Percentiles rank a stretch among this genome's conserved stretches.
phyloP scores from a whole-genome alignment of 2,888 invertebrate species.

The Margaritifera margaritifera region DNA sequence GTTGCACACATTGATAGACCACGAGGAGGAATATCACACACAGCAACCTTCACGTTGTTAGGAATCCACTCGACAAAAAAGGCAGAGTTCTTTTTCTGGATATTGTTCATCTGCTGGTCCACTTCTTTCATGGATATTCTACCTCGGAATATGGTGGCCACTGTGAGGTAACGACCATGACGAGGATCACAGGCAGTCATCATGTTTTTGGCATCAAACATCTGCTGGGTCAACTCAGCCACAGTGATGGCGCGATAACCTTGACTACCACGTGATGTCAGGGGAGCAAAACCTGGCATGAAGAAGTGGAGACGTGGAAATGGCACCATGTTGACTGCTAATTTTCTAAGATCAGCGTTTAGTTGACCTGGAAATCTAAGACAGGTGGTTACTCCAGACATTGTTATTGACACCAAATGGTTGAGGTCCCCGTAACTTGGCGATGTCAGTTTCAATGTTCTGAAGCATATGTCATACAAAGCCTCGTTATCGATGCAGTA shows the following conservation, averaged over 20 bases:
- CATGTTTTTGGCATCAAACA: slow-evolving; percentile 97
- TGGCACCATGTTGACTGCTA: slow-evolving; percentile 67
- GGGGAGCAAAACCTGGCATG: slow-evolving; percentile 90
- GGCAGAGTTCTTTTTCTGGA: slow-evolving; percentile 93
- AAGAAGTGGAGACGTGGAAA: slow-evolving; percentile 93
- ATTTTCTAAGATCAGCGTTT: slow-evolving; percentile 62
- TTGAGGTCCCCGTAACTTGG: slow-evolving; percentile 93
- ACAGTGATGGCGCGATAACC: slow-evolving; percentile 86
- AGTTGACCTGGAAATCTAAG: slow-evolving; percentile 84
- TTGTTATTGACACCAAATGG: slow-evolving; percentile 79
- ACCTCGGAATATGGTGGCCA: slow-evolving; percentile 89
- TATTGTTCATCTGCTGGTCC: slow-evolving; percentile 91
- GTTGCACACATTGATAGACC: slow-evolving; percentile 93
- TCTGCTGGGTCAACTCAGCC: slow-evolving; percentile 88
- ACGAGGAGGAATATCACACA: slow-evolving; percentile 92
- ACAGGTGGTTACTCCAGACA: slow-evolving; percentile 82
- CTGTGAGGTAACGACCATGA: slow-evolving; percentile 89
- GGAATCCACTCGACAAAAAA: slow-evolving; percentile 93
- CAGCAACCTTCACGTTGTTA: slow-evolving; percentile 90
- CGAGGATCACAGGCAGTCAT: slow-evolving; percentile 96
- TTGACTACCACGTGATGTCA: slow-evolving; percentile 89
- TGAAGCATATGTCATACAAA: slow-evolving; percentile 90
- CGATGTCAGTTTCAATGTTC: slow-evolving; percentile 86
- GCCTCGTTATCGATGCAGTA: slow-evolving; percentile 93
- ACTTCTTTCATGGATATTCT: slow-evolving; percentile 96